A percentile compares a stretch with the other conserved stretches of the same genome.
Conservation (phyloP, 1,140 invertebrate genomes). For the Bombus breviceps region DNA sequence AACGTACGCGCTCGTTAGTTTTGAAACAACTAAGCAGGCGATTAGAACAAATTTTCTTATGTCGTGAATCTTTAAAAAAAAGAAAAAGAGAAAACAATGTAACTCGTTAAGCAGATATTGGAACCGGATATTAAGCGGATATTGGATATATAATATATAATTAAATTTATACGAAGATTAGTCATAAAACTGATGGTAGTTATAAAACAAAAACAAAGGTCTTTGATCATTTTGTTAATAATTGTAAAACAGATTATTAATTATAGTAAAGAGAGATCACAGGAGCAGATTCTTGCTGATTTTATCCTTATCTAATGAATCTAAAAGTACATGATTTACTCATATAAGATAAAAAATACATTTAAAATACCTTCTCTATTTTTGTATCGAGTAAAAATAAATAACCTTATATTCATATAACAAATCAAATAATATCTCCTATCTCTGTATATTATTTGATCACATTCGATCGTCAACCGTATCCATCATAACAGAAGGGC, state of each 20-base stretch:
- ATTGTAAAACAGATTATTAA: not conserved
- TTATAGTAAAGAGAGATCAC: not conserved
- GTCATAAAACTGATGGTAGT: not conserved
- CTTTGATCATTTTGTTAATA: not conserved
- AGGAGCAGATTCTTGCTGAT: not conserved
- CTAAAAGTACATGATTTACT: not conserved
- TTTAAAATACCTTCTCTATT: not conserved
- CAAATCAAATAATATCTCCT: not conserved
- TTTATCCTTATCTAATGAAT: not conserved
- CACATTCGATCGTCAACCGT: not conserved
- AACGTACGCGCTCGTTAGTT: slow-evolving; percentile 26
- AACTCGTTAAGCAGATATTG: not conserved
- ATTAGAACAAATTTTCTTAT: slow-evolving; percentile 22
- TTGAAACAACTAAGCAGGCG: slow-evolving; percentile 1
- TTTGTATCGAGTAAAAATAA: not conserved
- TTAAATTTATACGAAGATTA: not conserved
- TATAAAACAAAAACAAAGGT: not conserved
- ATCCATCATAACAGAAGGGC: not conserved
- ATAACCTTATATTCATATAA: not conserved
- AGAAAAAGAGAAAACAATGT: not conserved
- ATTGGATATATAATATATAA: no score
- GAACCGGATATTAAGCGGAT: no score
- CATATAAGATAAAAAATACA: not conserved
- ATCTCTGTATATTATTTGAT: not conserved
- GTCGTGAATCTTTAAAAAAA: slow-evolving; percentile 5